Conservation (phyloP, 2,888 invertebrate genomes). For the Eulithis testata region DNA sequence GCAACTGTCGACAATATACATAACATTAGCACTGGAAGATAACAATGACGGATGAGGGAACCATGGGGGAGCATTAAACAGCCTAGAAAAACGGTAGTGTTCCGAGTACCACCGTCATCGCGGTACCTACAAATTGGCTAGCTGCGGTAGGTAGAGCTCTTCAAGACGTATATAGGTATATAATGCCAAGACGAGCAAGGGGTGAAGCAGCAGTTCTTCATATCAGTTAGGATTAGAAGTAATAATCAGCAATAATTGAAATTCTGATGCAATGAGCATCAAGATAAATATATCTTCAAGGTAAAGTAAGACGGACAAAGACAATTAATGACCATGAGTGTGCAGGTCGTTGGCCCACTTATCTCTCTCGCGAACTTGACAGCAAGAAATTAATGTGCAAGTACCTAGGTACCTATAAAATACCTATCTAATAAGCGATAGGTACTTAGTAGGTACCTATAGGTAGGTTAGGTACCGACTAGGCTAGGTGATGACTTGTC, state of each 20-base stretch:
- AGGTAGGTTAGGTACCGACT: too few species aligned
- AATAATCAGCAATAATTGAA: slow-evolving; percentile 8
- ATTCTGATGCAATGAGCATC: slow-evolving; percentile 22
- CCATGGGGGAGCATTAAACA: too few species aligned
- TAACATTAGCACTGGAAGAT: slow-evolving; percentile 1
- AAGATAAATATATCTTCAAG: slow-evolving; percentile 20
- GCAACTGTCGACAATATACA: slow-evolving; percentile 84
- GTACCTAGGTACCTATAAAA: background rate
- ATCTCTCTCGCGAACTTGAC: slow-evolving; percentile 36
- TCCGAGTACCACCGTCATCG: too few species aligned
- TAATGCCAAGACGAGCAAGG: too few species aligned
- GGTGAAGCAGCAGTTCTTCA: too few species aligned
- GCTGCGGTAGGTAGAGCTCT: too few species aligned
- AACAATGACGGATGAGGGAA: too few species aligned
- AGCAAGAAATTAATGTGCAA: slow-evolving; percentile 15
- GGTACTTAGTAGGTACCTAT: too few species aligned
- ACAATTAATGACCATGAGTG: slow-evolving; percentile 27
- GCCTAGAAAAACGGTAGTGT: too few species aligned
- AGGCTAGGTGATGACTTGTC: too few species aligned
- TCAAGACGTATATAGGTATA: too few species aligned
- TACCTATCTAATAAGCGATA: slow-evolving; percentile 3
- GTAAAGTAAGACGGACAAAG: slow-evolving; percentile 19
- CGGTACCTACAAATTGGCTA: too few species aligned
- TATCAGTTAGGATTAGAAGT: background rate
- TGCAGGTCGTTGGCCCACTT: slow-evolving; percentile 32